Conservation (phyloP, 2,113 vertebrate genomes). For the Craseonycteris thonglongyai region DNA sequence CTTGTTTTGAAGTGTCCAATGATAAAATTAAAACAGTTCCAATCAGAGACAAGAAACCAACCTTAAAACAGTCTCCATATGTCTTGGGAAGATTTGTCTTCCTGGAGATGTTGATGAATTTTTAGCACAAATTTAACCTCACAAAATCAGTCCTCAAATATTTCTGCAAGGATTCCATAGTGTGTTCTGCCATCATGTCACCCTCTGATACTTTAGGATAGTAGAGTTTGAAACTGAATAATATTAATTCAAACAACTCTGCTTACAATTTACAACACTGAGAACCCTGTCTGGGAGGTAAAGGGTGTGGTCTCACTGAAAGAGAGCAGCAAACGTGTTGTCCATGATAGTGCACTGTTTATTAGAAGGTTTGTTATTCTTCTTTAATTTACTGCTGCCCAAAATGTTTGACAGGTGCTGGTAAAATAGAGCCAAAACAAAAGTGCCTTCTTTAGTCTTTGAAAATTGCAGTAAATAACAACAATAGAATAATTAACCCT, state of each 20-base stretch:
- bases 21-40: conserved; percentile 64
- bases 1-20: conserved; percentile 42
- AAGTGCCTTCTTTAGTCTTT: background rate
- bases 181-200: background rate
- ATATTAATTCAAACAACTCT: background rate
- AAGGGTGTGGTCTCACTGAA: background rate
- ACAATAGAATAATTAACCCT: background rate
- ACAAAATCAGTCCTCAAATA: conserved; percentile 56
- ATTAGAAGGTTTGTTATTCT: background rate
- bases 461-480: conserved; percentile 1
- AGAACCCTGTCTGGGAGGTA: background rate
- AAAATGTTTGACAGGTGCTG: background rate
- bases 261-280: background rate
- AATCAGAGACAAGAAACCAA: conserved; percentile 68
- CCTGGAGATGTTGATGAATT: conserved; percentile 64
- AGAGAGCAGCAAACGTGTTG: background rate
- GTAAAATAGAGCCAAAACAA: background rate
- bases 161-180: conserved; percentile 44
- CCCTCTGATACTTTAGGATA: conserved; percentile 5
- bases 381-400: background rate
- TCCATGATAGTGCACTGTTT: background rate
- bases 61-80: conserved; percentile 74
- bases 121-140: conserved; percentile 70
- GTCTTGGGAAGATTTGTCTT: conserved; percentile 69
- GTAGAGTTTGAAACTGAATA: background rate